Percentiles rank a stretch among this genome's conserved stretches.
Evolutionary conservation across 1,140 invertebrate species (phyloP).

Genomic region (Harlomillsia oculata): DNA sequence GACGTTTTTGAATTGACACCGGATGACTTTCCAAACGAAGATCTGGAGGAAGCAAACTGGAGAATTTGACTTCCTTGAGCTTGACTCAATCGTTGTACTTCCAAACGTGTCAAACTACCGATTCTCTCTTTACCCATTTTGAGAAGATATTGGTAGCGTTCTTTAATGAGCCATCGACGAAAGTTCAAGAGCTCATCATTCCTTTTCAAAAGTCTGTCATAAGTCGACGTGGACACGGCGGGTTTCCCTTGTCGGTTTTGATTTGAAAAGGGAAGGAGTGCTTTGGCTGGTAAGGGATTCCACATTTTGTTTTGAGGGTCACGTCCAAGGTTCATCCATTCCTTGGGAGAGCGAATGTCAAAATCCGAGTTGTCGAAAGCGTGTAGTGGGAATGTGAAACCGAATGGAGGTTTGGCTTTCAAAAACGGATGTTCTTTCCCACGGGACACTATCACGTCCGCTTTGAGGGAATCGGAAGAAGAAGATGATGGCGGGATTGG

Average conservation of each 20-base stretch:
- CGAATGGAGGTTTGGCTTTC: conserved; percentile 13
- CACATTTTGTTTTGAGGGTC: not conserved
- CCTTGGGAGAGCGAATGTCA: conserved; percentile 13
- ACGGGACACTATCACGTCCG: too few relatives aligned
- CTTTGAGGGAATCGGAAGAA: too few relatives aligned
- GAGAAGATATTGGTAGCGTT: too few relatives aligned
- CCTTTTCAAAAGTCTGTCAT: conserved; percentile 8
- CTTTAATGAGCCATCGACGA: conserved; percentile 6
- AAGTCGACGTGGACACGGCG: conserved; percentile 12
- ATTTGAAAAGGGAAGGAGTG: conserved; percentile 18
- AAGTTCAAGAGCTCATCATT: conserved; percentile 10
- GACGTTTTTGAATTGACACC: too few relatives aligned
- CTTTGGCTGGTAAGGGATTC: conserved; percentile 29
- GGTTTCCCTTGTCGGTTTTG: not conserved
- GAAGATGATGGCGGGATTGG: not conserved
- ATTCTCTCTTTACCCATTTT: too few relatives aligned
- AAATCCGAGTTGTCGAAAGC: conserved; percentile 26
- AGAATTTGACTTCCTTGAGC: too few relatives aligned
- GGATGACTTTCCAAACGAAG: too few relatives aligned
- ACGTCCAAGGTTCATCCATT: conserved; percentile 23
- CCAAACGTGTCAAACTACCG: too few relatives aligned
- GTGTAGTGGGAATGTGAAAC: conserved; percentile 23
- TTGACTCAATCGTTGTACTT: too few relatives aligned
- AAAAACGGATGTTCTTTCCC: conserved; percentile 15
- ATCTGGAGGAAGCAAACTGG: too few relatives aligned